Base-by-base conservation (phyloP, 53 echinoderm and acorn worm species). In the Zoroaster sp. region DNA sequence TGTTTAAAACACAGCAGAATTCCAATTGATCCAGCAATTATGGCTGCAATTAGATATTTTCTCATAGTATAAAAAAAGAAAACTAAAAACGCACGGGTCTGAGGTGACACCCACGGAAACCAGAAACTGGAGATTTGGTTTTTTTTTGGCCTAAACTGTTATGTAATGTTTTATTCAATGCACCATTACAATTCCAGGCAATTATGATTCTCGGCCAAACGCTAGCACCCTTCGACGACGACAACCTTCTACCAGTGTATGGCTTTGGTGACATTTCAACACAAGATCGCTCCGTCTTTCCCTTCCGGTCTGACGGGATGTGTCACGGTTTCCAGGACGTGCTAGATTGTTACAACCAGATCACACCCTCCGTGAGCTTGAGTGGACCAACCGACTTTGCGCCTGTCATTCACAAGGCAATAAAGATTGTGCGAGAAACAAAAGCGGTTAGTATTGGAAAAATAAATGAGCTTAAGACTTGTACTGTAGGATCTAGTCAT, bases 311-410 rank as follows among this genome's bases (percentile, higher is more conserved):
- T 46, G 93, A 95, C 67, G 91, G 89, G 2, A 23, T 75, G 15
- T 95, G 95, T 47, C 90, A 95, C 42, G 98, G 98, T 5, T 94
- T 94, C 78, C 68, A 94, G 31, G 96, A 97, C 31, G 98, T 94
- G 20, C 69, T 97, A 33, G 92, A 93, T 3, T 90, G 91, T 67
- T 97, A 97, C 85, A 89, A 89, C 1, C 66, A 90, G 49, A 94
- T 94, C n/a, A 94, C 95, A 28, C 83, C 98, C 0, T 82, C 77
- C 10, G 75, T 97, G 15, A 91, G 74, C 37, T 53, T 97, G 40
- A 92, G 95, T 28, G 98, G 98, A 54, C 98, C 98, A 4, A 97
- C 98, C 8, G 92, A 97, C 83, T 97, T 97, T 93, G 95, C 95
- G 4, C 98, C 98, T 6, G 77, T 97, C 35, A 97, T 97, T 17